Evolutionary conservation across 2,888 invertebrate genomes (phyloP).

Genomic region (Papilio elwesi): DNA sequence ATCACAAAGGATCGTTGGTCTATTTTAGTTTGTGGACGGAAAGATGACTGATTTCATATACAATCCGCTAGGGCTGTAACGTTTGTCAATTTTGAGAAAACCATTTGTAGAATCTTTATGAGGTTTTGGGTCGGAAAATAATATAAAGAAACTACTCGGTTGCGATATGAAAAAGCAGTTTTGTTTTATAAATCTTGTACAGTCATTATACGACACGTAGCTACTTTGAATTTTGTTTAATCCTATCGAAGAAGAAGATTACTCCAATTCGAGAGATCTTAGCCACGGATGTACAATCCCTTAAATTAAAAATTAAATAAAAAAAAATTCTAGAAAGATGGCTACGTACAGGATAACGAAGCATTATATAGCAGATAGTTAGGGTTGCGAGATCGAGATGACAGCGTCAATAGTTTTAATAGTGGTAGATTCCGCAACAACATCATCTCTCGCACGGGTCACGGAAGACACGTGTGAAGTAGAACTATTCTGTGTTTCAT

Average conservation of each 20-base stretch:
- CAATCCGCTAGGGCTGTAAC: slow-evolving; percentile 36
- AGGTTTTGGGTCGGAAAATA: slow-evolving; percentile 28
- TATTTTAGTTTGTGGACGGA: not conserved
- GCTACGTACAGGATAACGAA: too few relatives aligned
- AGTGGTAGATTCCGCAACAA: too few relatives aligned
- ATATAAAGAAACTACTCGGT: slow-evolving; percentile 26
- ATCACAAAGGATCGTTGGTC: not conserved
- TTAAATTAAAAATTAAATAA: not conserved
- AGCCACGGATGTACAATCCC: not conserved
- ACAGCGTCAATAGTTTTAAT: too few relatives aligned
- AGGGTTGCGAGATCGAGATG: too few relatives aligned
- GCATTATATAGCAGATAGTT: too few relatives aligned
- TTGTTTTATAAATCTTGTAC: slow-evolving; percentile 19
- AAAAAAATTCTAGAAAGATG: too few relatives aligned
- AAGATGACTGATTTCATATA: slow-evolving; percentile 30
- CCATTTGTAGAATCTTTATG: slow-evolving; percentile 34
- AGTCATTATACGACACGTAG: slow-evolving; percentile 3
- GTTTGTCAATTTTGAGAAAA: slow-evolving; percentile 38
- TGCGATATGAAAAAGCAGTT: slow-evolving; percentile 9
- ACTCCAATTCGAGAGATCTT: not conserved
- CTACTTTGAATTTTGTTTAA: not conserved
- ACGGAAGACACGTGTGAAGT: too few relatives aligned
- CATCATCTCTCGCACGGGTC: too few relatives aligned
- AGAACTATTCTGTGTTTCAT: too few relatives aligned
- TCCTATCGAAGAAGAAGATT: not conserved